A percentile compares a stretch with the other conserved stretches of the same genome.
These are phyloP conservation scores for Porites rus DNA, from an alignment of 92 coral and sea anemone genomes.

Conservation along the genomic window DNA sequence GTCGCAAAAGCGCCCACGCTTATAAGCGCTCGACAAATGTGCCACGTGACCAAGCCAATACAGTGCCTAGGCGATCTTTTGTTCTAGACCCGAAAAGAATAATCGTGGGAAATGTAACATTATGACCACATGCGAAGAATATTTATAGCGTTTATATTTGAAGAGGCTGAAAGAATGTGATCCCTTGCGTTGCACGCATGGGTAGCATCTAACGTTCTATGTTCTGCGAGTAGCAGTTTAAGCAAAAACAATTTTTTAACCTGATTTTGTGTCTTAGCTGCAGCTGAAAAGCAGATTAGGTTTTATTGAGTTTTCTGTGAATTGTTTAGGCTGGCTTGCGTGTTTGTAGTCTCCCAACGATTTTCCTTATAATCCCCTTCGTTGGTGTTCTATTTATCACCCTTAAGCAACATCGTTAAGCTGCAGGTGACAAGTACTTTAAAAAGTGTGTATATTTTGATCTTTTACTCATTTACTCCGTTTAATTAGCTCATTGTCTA, in stretches of 20 bases:
- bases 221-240: not conserved
- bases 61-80: constrained; percentile 24
- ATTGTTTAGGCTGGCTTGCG: constrained; percentile 62
- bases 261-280: constrained; percentile 37
- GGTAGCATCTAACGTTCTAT: constrained; percentile 14
- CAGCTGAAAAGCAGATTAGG: constrained; percentile 27
- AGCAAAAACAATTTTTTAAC: not conserved
- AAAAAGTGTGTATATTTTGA: constrained; percentile 60
- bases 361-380: constrained; percentile 39
- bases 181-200: constrained; percentile 55
- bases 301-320: constrained; percentile 21
- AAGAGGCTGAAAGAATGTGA: constrained; percentile 49
- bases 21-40: constrained; percentile 21
- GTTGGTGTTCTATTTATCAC: constrained; percentile 37
- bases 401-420: constrained; percentile 48
- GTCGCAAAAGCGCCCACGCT: not conserved
- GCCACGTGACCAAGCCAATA: constrained; percentile 60
- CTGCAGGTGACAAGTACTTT: constrained; percentile 45
- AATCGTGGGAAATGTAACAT: constrained; percentile 57
- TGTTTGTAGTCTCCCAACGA: constrained; percentile 50
- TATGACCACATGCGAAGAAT: constrained; percentile 61
- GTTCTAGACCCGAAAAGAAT: constrained; percentile 24
- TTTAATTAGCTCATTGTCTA: constrained; percentile 54
- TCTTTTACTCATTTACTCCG: constrained; percentile 49
- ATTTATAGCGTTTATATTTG: constrained; percentile 66